These are phyloP conservation scores for Labrus mixtus DNA, from an alignment of 2,113 vertebrate genomes.

Conservation along the genomic window DNA sequence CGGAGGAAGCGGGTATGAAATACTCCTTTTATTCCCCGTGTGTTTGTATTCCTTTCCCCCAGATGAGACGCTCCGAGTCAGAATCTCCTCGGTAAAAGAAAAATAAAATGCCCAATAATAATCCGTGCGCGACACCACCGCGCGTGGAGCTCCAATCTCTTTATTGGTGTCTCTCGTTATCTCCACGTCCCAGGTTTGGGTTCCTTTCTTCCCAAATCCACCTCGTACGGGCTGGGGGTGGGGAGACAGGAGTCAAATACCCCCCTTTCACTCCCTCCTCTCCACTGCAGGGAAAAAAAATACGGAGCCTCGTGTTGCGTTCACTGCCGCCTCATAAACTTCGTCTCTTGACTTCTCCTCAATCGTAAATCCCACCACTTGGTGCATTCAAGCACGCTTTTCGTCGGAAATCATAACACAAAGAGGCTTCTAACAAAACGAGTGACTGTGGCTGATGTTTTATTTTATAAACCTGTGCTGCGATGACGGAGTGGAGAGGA, in stretches of 20 bases:
- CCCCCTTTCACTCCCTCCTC: constrained; percentile 57
- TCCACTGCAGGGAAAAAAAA: constrained; percentile 28
- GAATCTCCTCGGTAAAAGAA: constrained; percentile 46
- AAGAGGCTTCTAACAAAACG: background rate
- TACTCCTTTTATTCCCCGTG: constrained; percentile 51
- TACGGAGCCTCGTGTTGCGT: constrained; percentile 69
- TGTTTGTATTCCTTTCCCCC: constrained; percentile 63
- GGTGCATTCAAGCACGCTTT: constrained; percentile 56
- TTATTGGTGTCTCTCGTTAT: constrained; percentile 67
- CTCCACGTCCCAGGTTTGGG: constrained; percentile 73
- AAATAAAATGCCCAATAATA: constrained; percentile 57
- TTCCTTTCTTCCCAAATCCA: constrained; percentile 75
- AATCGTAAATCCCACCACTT: constrained; percentile 18
- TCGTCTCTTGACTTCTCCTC: constrained; percentile 19
- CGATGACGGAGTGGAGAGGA: background rate
- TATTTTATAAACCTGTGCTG: constrained; percentile 25
- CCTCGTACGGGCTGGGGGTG: constrained; percentile 75
- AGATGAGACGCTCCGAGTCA: constrained; percentile 45
- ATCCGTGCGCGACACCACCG: constrained; percentile 68
- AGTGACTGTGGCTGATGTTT: constrained; percentile 9
- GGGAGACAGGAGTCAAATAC: constrained; percentile 76
- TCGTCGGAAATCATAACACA: constrained; percentile 35
- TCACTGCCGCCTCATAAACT: constrained; percentile 65
- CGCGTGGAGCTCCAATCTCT: constrained; percentile 61
- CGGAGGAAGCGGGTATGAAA: constrained; percentile 40